Percentiles rank a stretch among this genome's conserved stretches.
Evolutionary conservation across 2,113 vertebrate species (phyloP).

Genomic region (Corydoras maculifer): DNA sequence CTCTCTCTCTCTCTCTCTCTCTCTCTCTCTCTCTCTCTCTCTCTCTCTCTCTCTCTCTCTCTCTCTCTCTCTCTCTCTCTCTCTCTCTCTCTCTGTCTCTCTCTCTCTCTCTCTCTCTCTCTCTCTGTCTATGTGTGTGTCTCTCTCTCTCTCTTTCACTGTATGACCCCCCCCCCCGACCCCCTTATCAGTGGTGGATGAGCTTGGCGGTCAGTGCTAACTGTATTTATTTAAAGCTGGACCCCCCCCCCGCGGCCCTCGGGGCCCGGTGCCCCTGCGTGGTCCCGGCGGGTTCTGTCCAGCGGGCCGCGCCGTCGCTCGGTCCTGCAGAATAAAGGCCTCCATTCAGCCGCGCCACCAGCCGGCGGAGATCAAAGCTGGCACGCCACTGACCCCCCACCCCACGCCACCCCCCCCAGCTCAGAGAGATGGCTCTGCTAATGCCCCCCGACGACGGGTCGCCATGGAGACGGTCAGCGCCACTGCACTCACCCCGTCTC

Average conservation of each 20-base stretch:
- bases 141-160: no score
- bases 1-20: no score
- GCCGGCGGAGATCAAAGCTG: slow-evolving; percentile 40
- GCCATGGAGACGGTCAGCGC: slow-evolving; percentile 27
- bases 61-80: no score
- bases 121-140: no score
- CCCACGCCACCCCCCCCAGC: slow-evolving; percentile 11
- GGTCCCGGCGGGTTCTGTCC: background rate
- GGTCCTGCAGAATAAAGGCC: slow-evolving; percentile 38
- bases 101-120: no score
- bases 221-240: slow-evolving; percentile 86
- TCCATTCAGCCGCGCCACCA: slow-evolving; percentile 43
- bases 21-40: no score
- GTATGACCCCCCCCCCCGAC: background rate
- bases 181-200: slow-evolving; percentile 71
- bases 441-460: slow-evolving; percentile 34
- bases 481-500: slow-evolving; percentile 10
- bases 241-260: slow-evolving; percentile 72
- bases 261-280: slow-evolving; percentile 60
- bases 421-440: slow-evolving; percentile 31
- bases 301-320: slow-evolving; percentile 28
- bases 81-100: no score
- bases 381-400: slow-evolving; percentile 30
- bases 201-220: slow-evolving; percentile 73
- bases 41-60: no score